Evolutionary conservation across 2,888 invertebrate species (phyloP).

Genomic region (Choreutis nemorana): DNA sequence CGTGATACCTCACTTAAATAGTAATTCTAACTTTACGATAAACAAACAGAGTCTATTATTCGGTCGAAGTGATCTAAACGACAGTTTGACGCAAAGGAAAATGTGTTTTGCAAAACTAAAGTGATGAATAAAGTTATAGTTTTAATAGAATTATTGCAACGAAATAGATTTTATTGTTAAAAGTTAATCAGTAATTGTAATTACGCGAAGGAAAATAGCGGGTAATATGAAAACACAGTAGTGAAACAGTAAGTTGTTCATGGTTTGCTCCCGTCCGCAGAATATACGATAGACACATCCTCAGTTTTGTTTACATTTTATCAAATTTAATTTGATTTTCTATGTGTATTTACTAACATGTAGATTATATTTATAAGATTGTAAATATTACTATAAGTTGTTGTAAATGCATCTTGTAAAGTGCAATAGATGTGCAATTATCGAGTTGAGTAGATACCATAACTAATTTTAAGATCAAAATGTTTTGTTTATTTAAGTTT

Average conservation of each 20-base stretch:
- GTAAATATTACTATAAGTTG: conserved; percentile 57
- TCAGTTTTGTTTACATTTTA: no score
- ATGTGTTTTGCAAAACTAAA: no score
- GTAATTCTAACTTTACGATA: no score
- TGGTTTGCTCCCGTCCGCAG: conserved; percentile 53
- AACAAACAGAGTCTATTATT: no score
- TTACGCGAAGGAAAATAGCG: conserved; percentile 26
- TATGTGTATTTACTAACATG: no score
- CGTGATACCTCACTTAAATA: no score
- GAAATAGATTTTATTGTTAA: conserved; percentile 28
- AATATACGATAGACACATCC: conserved; percentile 57
- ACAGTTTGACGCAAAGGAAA: no score
- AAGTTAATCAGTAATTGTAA: conserved; percentile 18
- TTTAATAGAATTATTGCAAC: conserved; percentile 28
- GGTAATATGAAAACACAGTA: conserved; percentile 23
- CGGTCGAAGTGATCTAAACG: no score
- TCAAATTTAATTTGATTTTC: no score
- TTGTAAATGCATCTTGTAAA: conserved; percentile 65
- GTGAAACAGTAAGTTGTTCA: conserved; percentile 23
- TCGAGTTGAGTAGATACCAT: conserved; percentile 60
- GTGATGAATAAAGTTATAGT: no score
- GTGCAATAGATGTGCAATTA: conserved; percentile 63
- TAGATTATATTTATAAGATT: conserved; percentile 10
- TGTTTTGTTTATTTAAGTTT: no score
- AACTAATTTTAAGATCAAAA: no score